Evolutionary conservation across 1,140 invertebrate genomes (phyloP), one percentile per base, ranked within the genome.

Genomic region (Coenobita brevimanus): DNA sequence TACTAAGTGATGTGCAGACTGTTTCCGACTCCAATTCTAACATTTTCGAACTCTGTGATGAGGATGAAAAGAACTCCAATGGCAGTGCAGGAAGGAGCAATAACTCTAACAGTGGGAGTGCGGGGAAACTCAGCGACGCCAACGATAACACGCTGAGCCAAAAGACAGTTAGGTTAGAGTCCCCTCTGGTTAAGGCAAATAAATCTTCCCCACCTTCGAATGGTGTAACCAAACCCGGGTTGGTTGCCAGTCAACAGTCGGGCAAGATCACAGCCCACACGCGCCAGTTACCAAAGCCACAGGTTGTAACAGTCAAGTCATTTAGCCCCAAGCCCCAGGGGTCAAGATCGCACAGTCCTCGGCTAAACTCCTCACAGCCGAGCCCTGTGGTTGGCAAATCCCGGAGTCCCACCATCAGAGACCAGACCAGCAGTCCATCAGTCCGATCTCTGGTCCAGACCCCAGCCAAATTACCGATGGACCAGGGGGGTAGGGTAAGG

Each of bases 1-100:
- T 90, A 41, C 83, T 90, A 0, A 90, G 90, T 73, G 90, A 90
- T 36, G 90, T 83, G n/a, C 88, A 90, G 54, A 90, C 90, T 17
- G 43, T 75, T 38, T 90, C 89, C 3, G 90, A 90, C 50, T 87
- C 90, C 13, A 90, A 89, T 54, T 89, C 89, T n/a, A 89, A 90
- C 54, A 73, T 90, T 27, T 86, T 89, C 30, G 90, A 90, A 24
- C 78, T 80, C 4, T 82, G 84, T 76, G 88, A 89, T 33, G 83
- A 84, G 21, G 62, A 85, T 30, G 81, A 84, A 13, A 60, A 81
- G 54, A 85, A 85, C 38, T 67, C n/a, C 24, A 85, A 57, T 36
- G 43, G 43, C 10, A 81, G 60, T 54, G 62, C 79, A 17, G 62
- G n/a, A 4, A 24, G 17, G 21, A 81, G 30, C 17, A 6, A 50